A percentile compares a stretch with the other conserved stretches of the same genome.
These are phyloP conservation scores for Osedax fenrisi DNA, from an alignment of 2,888 invertebrate genomes.

Conservation along the genomic window DNA sequence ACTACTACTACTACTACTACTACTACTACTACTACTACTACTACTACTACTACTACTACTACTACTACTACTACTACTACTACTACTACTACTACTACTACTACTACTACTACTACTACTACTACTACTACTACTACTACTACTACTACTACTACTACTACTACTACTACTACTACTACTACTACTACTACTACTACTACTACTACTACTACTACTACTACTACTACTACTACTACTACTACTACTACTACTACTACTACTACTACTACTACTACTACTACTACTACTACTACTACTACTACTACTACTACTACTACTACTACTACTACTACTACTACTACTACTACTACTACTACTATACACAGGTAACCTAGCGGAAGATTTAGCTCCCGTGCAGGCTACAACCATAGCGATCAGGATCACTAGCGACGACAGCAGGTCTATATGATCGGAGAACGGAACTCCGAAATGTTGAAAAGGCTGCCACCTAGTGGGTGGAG, in stretches of 20 bases:
- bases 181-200: too few species aligned
- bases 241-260: not conserved
- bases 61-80: conserved; percentile 31
- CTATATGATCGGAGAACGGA: not conserved
- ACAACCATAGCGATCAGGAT: not conserved
- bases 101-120: conserved; percentile 12
- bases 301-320: not conserved
- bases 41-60: conserved; percentile 29
- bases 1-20: conserved; percentile 27
- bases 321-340: not conserved
- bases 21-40: conserved; percentile 26
- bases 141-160: too few species aligned
- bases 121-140: too few species aligned
- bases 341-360: conserved; percentile 34
- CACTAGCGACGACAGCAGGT: not conserved
- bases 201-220: too few species aligned
- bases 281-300: not conserved
- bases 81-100: conserved; percentile 29
- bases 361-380: conserved; percentile 53
- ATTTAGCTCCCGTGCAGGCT: not conserved
- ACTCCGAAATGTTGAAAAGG: not conserved
- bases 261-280: not conserved
- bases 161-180: too few species aligned
- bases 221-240: not conserved
- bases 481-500: not conserved